Percentiles rank a stretch among this genome's conserved stretches.
These are phyloP conservation scores for Eupsittula cactorum DNA, from an alignment of 2,113 vertebrate species.

Conservation along the genomic window DNA sequence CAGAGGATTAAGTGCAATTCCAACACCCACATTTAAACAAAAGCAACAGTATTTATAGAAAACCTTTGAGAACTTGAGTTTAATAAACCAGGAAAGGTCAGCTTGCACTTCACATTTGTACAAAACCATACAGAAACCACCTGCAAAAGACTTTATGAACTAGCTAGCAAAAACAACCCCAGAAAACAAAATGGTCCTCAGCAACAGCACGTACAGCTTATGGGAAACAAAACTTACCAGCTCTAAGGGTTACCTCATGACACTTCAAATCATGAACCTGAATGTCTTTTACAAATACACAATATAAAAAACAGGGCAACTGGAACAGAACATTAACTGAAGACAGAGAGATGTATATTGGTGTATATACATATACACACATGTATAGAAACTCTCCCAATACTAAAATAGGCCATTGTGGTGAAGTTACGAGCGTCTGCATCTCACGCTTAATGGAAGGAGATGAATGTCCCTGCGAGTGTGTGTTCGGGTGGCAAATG, in stretches of 20 bases:
- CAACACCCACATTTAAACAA: slow-evolving; percentile 32
- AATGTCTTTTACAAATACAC: slow-evolving; percentile 75
- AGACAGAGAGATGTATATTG: slow-evolving; percentile 44
- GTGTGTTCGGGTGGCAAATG: background rate
- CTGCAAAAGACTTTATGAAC: slow-evolving; percentile 12
- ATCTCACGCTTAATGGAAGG: slow-evolving; percentile 53
- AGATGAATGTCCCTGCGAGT: background rate
- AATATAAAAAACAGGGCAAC: slow-evolving; percentile 68
- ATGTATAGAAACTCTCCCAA: slow-evolving; percentile 39
- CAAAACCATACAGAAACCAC: slow-evolving; percentile 64
- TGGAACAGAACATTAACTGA: slow-evolving; percentile 62
- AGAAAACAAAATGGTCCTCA: slow-evolving; percentile 36
- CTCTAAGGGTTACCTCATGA: background rate
- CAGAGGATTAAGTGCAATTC: background rate
- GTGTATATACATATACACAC: slow-evolving; percentile 64
- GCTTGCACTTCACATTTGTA: slow-evolving; percentile 64
- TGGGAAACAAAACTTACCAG: slow-evolving; percentile 40
- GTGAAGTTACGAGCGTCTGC: slow-evolving; percentile 75
- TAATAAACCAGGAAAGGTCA: slow-evolving; percentile 74
- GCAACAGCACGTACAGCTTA: slow-evolving; percentile 19
- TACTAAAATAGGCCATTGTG: slow-evolving; percentile 86
- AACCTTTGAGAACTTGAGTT: slow-evolving; percentile 69
- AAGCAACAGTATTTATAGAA: slow-evolving; percentile 37
- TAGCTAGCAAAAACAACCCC: slow-evolving; percentile 26
- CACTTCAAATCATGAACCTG: slow-evolving; percentile 60